These are phyloP conservation scores for Zaprionus vittiger DNA, from an alignment of 1,140 invertebrate species.

Conservation along the genomic window DNA sequence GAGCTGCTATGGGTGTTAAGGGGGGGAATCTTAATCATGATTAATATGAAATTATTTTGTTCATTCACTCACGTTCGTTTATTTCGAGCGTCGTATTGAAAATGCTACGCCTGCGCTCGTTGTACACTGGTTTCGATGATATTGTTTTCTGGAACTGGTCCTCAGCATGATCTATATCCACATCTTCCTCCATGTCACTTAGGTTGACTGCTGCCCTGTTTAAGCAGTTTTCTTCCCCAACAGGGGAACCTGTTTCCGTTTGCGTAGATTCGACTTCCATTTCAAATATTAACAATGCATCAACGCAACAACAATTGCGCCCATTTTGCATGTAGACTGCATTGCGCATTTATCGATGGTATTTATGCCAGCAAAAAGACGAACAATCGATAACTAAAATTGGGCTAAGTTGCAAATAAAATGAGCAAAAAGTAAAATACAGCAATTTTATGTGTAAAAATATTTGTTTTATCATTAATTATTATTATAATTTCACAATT, in stretches of 20 bases:
- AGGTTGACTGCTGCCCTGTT: background rate
- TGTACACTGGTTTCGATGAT: conserved; percentile 6
- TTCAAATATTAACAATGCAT: background rate
- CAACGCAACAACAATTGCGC: background rate
- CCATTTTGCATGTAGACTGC: background rate
- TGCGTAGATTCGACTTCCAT: conserved; percentile 1
- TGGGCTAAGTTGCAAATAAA: no score
- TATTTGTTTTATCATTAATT: background rate
- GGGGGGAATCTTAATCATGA: background rate
- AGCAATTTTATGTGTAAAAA: background rate
- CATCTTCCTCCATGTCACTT: conserved; percentile 50
- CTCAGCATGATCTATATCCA: conserved; percentile 49
- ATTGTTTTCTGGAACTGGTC: conserved; percentile 52
- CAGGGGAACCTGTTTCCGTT: background rate
- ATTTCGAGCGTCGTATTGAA: conserved; percentile 51
- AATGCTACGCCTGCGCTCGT: conserved; percentile 34
- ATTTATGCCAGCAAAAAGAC: background rate
- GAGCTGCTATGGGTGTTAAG: background rate
- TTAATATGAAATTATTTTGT: background rate
- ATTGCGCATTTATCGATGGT: background rate
- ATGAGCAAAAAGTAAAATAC: no score
- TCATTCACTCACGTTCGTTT: conserved; percentile 35
- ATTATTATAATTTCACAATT: background rate
- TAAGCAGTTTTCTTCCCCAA: background rate
- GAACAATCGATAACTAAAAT: background rate